A percentile compares a stretch with the other conserved stretches of the same genome.
Conservation (phyloP, 2,797 vertebrate genomes). For the Orientallactaga sibirica region DNA sequence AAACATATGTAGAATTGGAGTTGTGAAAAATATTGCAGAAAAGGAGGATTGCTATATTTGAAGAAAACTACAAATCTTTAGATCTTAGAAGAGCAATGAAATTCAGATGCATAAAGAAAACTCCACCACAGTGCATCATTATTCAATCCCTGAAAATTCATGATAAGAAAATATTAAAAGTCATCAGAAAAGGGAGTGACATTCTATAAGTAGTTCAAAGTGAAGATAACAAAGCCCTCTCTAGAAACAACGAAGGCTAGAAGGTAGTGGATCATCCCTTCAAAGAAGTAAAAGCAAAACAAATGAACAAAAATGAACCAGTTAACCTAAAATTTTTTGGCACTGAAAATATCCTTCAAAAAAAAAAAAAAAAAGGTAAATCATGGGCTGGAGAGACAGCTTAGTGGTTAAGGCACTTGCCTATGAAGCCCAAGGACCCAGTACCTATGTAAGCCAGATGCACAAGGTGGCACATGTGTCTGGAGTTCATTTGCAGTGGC, state of each 20-base stretch:
- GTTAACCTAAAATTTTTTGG: neutral
- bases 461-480: no score
- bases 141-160: neutral
- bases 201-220: neutral
- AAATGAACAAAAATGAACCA: neutral
- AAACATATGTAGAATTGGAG: neutral
- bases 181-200: neutral
- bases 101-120: neutral
- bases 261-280: neutral
- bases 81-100: neutral
- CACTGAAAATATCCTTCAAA: neutral
- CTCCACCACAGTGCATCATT: neutral
- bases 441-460: no score
- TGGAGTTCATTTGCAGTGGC: no score
- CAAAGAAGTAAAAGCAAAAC: neutral
- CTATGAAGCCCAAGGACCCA: no score
- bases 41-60: neutral
- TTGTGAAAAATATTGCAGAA: neutral
- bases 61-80: neutral
- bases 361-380: neutral
- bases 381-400: no score
- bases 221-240: neutral
- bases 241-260: neutral
- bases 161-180: slow-evolving; percentile 16
- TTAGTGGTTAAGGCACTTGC: no score